Conservation (phyloP, 1,140 invertebrate genomes). For the Cepaea nemoralis region DNA sequence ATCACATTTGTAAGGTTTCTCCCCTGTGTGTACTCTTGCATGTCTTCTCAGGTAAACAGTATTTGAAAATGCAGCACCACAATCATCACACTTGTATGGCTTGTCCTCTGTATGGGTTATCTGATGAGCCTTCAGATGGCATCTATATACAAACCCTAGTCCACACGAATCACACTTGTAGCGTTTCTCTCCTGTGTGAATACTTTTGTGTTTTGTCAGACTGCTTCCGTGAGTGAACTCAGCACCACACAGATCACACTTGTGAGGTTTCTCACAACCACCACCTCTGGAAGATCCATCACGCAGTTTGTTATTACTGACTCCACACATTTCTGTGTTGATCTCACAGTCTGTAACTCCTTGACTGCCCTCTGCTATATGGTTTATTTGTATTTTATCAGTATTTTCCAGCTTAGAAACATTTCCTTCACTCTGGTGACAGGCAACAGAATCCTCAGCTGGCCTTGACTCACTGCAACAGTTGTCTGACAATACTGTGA, state of each 20-base stretch:
- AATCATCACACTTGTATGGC: neutral
- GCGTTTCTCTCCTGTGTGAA: neutral
- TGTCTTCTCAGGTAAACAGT: neutral
- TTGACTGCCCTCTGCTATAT: too few species aligned
- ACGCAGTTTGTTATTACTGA: too few species aligned
- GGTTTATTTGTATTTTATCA: too few species aligned
- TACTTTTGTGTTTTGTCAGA: neutral
- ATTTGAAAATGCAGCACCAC: neutral
- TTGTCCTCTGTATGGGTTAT: neutral
- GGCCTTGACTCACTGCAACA: too few species aligned
- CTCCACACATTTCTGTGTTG: too few species aligned
- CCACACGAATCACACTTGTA: conserved; percentile 6
- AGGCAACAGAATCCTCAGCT: too few species aligned
- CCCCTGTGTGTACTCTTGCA: neutral
- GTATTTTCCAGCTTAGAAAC: too few species aligned
- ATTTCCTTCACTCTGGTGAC: too few species aligned
- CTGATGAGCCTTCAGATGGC: neutral
- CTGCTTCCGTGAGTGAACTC: neutral
- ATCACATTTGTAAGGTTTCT: conserved; percentile 1
- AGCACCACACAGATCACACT: neutral
- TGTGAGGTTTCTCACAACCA: neutral
- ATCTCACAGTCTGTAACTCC: too few species aligned
- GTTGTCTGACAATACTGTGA: too few species aligned
- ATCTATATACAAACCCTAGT: neutral
- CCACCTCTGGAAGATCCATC: too few species aligned